Evolutionary conservation across 2,888 invertebrate species (phyloP).

Genomic region (Parnassius orleans): DNA sequence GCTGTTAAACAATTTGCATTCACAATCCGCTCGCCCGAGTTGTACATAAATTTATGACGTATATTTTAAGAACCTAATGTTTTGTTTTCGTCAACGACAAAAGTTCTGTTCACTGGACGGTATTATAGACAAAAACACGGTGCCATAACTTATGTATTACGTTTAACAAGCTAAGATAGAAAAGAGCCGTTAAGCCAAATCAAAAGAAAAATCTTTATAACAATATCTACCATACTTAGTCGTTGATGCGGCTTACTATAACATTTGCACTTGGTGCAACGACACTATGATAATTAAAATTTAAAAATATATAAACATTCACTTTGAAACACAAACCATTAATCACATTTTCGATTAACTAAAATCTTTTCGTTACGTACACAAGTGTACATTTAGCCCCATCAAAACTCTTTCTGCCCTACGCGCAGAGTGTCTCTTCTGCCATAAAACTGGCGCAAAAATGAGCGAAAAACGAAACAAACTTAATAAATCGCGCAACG

Average conservation of each 20-base stretch:
- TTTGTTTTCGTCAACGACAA: slow-evolving; percentile 14
- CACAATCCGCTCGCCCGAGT: slow-evolving; percentile 7
- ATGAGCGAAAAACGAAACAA: slow-evolving; percentile 55
- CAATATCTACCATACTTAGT: slow-evolving; percentile 46
- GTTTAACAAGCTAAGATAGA: slow-evolving; percentile 43
- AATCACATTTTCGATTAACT: slow-evolving; percentile 61
- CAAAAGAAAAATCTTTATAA: slow-evolving; percentile 48
- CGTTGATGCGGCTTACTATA: slow-evolving; percentile 64
- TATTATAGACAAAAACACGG: slow-evolving; percentile 65
- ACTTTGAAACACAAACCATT: slow-evolving; percentile 60
- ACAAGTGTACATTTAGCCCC: slow-evolving; percentile 22
- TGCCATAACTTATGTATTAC: slow-evolving; percentile 51
- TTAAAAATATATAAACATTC: slow-evolving; percentile 52
- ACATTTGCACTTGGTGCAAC: slow-evolving; percentile 74
- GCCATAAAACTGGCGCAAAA: slow-evolving; percentile 31
- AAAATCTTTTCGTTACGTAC: slow-evolving; percentile 36
- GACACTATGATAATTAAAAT: slow-evolving; percentile 52
- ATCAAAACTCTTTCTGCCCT: neutral
- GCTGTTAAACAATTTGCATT: slow-evolving; percentile 13
- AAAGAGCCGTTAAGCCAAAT: slow-evolving; percentile 50
- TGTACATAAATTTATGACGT: slow-evolving; percentile 8
- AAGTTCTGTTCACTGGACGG: slow-evolving; percentile 70
- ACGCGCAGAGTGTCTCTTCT: slow-evolving; percentile 6
- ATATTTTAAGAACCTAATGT: neutral
- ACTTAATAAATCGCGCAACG: slow-evolving; percentile 66